Evolutionary conservation across 2,113 vertebrate species (phyloP), one percentile per base, ranked within the genome.

Genomic region (Thalassarche chlororhynchos): DNA sequence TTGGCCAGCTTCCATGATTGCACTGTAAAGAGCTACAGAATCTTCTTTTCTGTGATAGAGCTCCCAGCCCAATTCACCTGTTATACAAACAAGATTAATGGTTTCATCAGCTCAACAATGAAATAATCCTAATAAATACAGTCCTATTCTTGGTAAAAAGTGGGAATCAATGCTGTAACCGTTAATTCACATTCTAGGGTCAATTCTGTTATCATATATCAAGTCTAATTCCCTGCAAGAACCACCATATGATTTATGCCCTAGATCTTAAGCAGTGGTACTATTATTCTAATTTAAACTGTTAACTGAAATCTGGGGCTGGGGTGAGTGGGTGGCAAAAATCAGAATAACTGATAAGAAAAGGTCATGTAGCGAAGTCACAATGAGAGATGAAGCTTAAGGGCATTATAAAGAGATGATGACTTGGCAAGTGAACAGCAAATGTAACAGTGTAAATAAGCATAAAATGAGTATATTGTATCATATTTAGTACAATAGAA

Each of bases 1-100:
- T 90, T 98, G 98, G 49, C 99, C 99, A 18, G 99, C 99, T 31
- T 98, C 98, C 99, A 99, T 99, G 91, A 99, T 97, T 55, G 97
- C 95, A 36, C 80, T 64, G 87, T 99, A 99, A 77, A 99, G 98
- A 5, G 97, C 80, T 2, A 98, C 91, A 88, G 99, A 98, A 94
- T 99, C 98, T 94, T 98, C 98, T 96, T 98, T 98, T 68, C 98
- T 98, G 2, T 99, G 98, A 93, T 99, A 99, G 62, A 99, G 97
- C 97, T 99, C 99, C 99, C 99, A 99, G 19, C 99, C 99, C 55
- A 99, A 98, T 97, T 99, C 99, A 87, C 99, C 99, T 99, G 91
- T 87, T 96, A 89, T 1, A 94, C 42, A 96, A 47, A 68, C 40
- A 79, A 90, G 38, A 95, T 58, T 47, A 79, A 62, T 5, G 11